Conservation (phyloP, 2,113 vertebrate species). For the Podarcis muralis region DNA sequence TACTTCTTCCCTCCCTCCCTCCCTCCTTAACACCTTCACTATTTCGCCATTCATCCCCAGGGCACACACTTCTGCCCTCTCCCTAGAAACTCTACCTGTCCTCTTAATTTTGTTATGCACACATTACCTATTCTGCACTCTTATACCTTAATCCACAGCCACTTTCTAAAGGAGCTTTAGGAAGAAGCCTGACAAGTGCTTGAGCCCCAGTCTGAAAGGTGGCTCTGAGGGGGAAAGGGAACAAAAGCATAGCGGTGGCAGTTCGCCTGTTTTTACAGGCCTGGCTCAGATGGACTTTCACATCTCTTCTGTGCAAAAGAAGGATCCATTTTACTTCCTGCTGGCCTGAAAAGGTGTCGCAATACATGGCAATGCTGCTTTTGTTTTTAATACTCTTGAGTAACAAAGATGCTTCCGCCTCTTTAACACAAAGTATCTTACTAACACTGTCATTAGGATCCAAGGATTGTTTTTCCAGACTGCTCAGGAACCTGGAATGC, state of each 20-base stretch:
- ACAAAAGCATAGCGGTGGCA: too few relatives aligned
- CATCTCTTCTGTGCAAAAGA: background rate
- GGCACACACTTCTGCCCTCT: background rate
- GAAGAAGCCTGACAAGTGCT: background rate
- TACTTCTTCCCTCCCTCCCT: background rate
- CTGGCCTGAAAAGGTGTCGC: background rate
- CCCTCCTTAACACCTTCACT: background rate
- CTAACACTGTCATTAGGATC: background rate
- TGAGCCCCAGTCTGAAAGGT: background rate
- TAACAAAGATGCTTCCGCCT: background rate
- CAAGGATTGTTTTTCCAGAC: background rate
- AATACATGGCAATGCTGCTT: background rate
- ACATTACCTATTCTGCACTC: background rate
- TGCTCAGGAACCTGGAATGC: background rate
- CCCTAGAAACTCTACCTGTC: background rate
- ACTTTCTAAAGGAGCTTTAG: background rate
- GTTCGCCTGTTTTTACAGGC: background rate
- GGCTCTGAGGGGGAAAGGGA: background rate
- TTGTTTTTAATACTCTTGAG: background rate
- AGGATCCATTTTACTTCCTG: background rate
- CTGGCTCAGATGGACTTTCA: background rate
- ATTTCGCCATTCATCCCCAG: background rate
- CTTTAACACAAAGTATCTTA: background rate
- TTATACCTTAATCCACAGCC: background rate
- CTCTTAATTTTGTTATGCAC: background rate